Evolutionary conservation across 2,888 invertebrate genomes (phyloP).

Genomic region (Synergus laeviventris): DNA sequence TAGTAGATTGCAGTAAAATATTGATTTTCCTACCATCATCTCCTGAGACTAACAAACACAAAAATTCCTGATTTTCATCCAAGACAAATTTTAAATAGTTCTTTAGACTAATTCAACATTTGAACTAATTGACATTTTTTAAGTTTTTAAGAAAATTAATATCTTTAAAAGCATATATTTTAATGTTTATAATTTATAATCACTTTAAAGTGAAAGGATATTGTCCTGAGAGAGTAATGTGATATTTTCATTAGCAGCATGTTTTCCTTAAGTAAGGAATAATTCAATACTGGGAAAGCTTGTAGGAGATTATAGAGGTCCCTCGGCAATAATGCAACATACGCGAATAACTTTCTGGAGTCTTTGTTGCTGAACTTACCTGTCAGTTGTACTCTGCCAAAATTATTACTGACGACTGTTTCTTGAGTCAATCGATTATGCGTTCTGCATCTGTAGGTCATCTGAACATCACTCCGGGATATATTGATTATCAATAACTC

Average conservation of each 20-base stretch:
- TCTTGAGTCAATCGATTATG: conserved; percentile 81
- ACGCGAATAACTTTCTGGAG: not conserved
- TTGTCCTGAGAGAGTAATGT: not conserved
- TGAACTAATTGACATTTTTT: too few relatives aligned
- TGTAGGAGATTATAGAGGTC: not conserved
- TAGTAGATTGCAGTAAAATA: too few relatives aligned
- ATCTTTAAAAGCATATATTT: too few relatives aligned
- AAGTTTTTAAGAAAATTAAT: too few relatives aligned
- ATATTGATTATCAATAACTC: conserved; percentile 81
- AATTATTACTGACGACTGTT: conserved; percentile 79
- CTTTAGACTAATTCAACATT: too few relatives aligned
- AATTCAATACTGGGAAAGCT: not conserved
- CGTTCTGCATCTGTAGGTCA: conserved; percentile 80
- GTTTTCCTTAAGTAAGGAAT: not conserved
- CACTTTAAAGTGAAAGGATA: not conserved
- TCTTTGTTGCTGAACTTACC: conserved; percentile 72
- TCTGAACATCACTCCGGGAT: conserved; percentile 78
- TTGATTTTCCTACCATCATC: too few relatives aligned
- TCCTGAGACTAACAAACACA: too few relatives aligned
- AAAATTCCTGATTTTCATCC: too few relatives aligned
- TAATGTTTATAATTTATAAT: too few relatives aligned
- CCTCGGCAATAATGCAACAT: not conserved
- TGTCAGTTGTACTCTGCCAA: conserved; percentile 79
- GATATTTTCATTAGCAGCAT: not conserved
- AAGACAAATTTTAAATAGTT: too few relatives aligned